Evolutionary conservation across 1,140 invertebrate species (phyloP).

Genomic region (Zaprionus ornatus): DNA sequence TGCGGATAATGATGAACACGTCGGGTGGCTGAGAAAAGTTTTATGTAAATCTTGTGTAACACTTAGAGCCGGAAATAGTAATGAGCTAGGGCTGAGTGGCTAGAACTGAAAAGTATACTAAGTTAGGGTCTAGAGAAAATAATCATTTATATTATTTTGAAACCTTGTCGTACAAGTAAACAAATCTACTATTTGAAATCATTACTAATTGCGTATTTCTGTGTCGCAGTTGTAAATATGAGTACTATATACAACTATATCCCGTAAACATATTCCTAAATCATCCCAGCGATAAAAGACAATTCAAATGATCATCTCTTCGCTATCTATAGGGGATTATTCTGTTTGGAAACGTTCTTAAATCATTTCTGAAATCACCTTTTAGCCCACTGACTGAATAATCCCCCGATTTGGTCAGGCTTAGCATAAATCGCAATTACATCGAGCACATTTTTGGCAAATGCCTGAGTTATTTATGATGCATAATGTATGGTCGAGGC

Average conservation of each 20-base stretch:
- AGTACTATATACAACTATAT: no score
- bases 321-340: not conserved
- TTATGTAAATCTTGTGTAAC: constrained; percentile 37
- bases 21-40: constrained; percentile 32
- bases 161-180: not conserved
- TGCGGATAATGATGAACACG: constrained; percentile 32
- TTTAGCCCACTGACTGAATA: constrained; percentile 2
- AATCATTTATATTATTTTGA: not conserved
- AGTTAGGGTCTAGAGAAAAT: not conserved
- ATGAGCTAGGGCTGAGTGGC: constrained; percentile 9
- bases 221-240: no score
- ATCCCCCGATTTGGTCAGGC: not conserved
- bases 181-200: not conserved
- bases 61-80: constrained; percentile 43
- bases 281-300: no score
- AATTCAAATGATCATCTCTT: no score
- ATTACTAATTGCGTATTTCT: no score
- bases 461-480: constrained; percentile 30
- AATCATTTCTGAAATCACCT: not conserved
- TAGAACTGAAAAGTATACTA: not conserved
- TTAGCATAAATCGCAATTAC: constrained; percentile 16
- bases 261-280: no score
- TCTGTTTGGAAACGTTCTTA: not conserved
- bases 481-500: constrained; percentile 11
- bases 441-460: constrained; percentile 20